Evolutionary conservation across 2,797 vertebrate genomes (phyloP).

Genomic region (Sebastes melanostomus): DNA sequence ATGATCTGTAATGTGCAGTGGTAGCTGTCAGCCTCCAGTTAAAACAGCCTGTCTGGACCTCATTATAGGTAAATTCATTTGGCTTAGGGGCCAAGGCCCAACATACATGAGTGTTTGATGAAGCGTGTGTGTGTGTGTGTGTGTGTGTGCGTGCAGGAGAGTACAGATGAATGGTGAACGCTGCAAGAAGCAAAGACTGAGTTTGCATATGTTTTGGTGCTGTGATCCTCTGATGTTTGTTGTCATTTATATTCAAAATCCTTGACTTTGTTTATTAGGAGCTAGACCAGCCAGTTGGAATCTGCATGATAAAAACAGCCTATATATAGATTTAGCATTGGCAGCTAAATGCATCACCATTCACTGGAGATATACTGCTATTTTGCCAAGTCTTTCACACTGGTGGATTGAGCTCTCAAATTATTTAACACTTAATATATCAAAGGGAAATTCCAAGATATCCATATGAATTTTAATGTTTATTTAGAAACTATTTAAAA

Average conservation of each 20-base stretch:
- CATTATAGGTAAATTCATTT: slow-evolving; percentile 63
- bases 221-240: slow-evolving; percentile 18
- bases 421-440: neutral
- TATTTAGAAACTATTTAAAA: neutral
- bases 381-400: neutral
- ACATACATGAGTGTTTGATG: slow-evolving; percentile 4
- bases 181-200: neutral
- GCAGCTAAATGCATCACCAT: neutral
- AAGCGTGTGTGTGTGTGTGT: neutral
- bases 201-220: slow-evolving; percentile 13
- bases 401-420: neutral
- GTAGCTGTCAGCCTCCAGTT: slow-evolving; percentile 45
- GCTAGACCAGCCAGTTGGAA: neutral
- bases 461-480: neutral
- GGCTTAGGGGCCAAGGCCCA: slow-evolving; percentile 8
- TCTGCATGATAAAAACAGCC: neutral
- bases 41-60: slow-evolving; percentile 59
- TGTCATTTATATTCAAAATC: neutral
- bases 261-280: neutral
- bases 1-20: slow-evolving; percentile 59
- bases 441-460: neutral
- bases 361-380: neutral
- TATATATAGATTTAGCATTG: slow-evolving; percentile 3
- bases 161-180: neutral
- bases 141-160: neutral